Evolutionary conservation across 2,888 invertebrate species (phyloP).

Genomic region (Rhagonycha fulva): DNA sequence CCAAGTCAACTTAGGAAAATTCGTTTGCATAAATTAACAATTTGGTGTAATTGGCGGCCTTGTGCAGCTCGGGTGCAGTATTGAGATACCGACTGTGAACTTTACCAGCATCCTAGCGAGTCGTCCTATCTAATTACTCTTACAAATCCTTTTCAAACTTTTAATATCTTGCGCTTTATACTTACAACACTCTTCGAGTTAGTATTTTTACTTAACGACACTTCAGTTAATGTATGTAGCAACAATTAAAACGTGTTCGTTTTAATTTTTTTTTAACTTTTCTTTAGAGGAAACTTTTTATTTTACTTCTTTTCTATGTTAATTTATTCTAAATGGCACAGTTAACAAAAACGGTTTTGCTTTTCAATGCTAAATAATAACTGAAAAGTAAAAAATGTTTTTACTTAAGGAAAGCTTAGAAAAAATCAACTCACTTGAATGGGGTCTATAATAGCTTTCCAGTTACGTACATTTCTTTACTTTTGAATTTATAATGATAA

Average conservation of each 20-base stretch:
- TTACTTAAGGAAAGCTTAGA: no score
- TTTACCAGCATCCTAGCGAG: slow-evolving; percentile 39
- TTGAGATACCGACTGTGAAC: slow-evolving; percentile 34
- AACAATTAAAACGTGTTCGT: neutral
- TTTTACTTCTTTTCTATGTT: neutral
- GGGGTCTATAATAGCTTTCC: no score
- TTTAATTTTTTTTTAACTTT: neutral
- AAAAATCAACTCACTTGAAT: no score
- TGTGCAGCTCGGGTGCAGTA: slow-evolving; percentile 37
- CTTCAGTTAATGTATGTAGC: neutral
- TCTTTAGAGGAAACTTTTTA: neutral
- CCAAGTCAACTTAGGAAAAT: slow-evolving; percentile 38
- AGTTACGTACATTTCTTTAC: no score
- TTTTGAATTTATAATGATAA: no score
- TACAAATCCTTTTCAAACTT: slow-evolving; percentile 48
- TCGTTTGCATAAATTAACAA: slow-evolving; percentile 49
- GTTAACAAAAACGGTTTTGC: neutral
- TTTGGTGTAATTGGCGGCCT: slow-evolving; percentile 42
- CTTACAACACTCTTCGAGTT: slow-evolving; percentile 27
- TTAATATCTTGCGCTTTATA: slow-evolving; percentile 43
- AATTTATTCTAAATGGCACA: neutral
- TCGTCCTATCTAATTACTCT: slow-evolving; percentile 49
- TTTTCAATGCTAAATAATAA: neutral
- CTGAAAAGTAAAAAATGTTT: neutral
- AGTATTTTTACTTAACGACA: slow-evolving; percentile 20